Evolutionary conservation across 2,888 invertebrate species (phyloP).

Genomic region (Lordiphosa andalusiaca): DNA sequence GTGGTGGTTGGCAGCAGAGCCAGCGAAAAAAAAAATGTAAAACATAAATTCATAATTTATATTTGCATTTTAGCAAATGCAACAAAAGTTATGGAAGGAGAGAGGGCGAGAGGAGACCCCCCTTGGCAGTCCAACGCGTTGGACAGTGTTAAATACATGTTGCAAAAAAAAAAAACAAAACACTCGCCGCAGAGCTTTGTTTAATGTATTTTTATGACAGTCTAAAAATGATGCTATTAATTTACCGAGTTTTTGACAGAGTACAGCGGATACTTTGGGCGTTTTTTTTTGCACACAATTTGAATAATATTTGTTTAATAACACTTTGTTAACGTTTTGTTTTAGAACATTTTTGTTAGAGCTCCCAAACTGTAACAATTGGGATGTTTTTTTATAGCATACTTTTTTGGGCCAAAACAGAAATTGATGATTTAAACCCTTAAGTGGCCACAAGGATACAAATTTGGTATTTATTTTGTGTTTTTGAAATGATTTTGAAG

Average conservation of each 20-base stretch:
- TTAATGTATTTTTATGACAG: constrained; percentile 27
- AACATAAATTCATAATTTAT: constrained; percentile 53
- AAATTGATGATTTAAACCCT: no score
- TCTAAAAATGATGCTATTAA: constrained; percentile 12
- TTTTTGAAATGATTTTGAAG: neutral
- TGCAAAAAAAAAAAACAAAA: constrained; percentile 4
- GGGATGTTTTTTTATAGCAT: neutral
- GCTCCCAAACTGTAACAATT: neutral
- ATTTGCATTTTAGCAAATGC: constrained; percentile 20
- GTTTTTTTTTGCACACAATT: no score
- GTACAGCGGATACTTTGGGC: neutral
- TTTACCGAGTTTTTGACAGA: neutral
- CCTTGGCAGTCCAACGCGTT: neutral
- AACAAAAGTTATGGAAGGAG: constrained; percentile 1
- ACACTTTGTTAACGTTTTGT: neutral
- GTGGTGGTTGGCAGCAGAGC: constrained; percentile 35
- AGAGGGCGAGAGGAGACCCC: neutral
- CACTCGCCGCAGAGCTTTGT: constrained; percentile 15
- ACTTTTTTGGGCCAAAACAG: neutral
- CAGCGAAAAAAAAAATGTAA: constrained; percentile 28
- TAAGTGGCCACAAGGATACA: no score
- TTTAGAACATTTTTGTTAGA: neutral
- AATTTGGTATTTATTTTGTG: no score
- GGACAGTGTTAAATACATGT: constrained; percentile 34
- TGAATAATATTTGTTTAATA: no score